Percentiles rank a stretch among this genome's conserved stretches.
phyloP scores from a whole-genome alignment of 2,113 vertebrate genomes.

The Suncus etruscus region DNA sequence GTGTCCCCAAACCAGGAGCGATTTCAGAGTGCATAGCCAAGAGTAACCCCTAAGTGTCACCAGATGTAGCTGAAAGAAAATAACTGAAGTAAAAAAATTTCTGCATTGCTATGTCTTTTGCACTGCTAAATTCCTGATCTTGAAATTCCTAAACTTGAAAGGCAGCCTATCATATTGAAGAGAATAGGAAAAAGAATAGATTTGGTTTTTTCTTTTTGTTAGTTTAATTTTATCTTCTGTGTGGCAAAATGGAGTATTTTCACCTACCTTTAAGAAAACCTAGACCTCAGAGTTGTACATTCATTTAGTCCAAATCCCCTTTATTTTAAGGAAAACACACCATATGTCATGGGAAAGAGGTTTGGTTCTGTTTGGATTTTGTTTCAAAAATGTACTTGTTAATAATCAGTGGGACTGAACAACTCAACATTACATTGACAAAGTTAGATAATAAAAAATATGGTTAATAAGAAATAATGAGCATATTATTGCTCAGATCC shows the following conservation, averaged over 20 bases:
- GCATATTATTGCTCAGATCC: conserved; percentile 19
- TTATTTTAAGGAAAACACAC: not conserved
- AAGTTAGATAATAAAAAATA: conserved; percentile 49
- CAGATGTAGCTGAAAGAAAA: not conserved
- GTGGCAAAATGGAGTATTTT: conserved; percentile 14
- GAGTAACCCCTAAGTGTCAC: too few species aligned
- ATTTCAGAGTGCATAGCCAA: too few species aligned
- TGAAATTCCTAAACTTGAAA: conserved; percentile 19
- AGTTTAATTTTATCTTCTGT: not conserved
- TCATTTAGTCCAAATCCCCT: not conserved
- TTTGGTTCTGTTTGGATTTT: conserved; percentile 44
- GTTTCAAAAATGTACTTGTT: not conserved
- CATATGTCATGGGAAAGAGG: not conserved
- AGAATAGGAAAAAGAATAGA: not conserved
- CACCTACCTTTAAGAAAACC: not conserved
- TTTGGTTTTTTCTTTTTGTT: not conserved
- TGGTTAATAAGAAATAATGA: conserved; percentile 15
- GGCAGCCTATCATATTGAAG: not conserved
- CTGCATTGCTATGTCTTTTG: conserved; percentile 1
- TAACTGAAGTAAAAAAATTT: conserved; percentile 43
- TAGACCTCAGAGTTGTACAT: not conserved
- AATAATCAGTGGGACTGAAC: not conserved
- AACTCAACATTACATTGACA: conserved; percentile 46
- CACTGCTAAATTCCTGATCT: conserved; percentile 33
- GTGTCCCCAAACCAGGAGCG: too few species aligned